Conservation (phyloP, 2,113 vertebrate genomes). For the Cyprinodon brontotheroides region DNA sequence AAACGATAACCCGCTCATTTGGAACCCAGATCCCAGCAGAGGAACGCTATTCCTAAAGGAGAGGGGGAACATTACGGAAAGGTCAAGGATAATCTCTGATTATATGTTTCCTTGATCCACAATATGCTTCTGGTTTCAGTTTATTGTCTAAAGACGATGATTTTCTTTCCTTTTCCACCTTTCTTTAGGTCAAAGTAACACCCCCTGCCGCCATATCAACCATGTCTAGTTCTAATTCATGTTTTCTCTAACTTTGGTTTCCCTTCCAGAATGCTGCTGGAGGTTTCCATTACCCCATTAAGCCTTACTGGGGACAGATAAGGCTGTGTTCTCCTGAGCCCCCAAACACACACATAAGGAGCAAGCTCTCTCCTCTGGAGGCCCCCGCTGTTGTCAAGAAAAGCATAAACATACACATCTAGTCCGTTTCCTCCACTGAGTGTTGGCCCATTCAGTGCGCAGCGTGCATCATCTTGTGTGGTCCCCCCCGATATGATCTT, state of each 20-base stretch:
- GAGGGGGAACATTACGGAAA: conserved; percentile 27
- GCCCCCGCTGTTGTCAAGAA: conserved; percentile 50
- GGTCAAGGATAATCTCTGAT: conserved; percentile 23
- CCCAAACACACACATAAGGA: conserved; percentile 28
- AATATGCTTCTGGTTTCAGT: background rate
- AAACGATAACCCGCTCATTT: conserved; percentile 12
- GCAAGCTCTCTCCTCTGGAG: conserved; percentile 35
- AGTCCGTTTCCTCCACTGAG: background rate
- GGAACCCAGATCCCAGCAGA: conserved; percentile 3
- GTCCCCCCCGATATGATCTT: conserved; percentile 33
- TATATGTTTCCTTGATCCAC: background rate
- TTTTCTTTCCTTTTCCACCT: background rate
- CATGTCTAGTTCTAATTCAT: background rate
- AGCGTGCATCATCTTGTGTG: conserved; percentile 45
- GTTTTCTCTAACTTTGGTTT: conserved; percentile 8
- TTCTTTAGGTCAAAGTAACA: background rate
- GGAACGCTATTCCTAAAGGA: conserved; percentile 6
- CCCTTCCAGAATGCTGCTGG: conserved; percentile 52
- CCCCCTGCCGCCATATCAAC: conserved; percentile 3
- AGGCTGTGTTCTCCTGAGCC: conserved; percentile 39
- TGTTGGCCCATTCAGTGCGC: conserved; percentile 24
- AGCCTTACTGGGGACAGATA: conserved; percentile 56
- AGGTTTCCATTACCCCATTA: conserved; percentile 67
- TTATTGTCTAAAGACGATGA: background rate
- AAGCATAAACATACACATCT: conserved; percentile 56